Conservation (phyloP, 2,113 vertebrate genomes). For the Neofelis nebulosa region DNA sequence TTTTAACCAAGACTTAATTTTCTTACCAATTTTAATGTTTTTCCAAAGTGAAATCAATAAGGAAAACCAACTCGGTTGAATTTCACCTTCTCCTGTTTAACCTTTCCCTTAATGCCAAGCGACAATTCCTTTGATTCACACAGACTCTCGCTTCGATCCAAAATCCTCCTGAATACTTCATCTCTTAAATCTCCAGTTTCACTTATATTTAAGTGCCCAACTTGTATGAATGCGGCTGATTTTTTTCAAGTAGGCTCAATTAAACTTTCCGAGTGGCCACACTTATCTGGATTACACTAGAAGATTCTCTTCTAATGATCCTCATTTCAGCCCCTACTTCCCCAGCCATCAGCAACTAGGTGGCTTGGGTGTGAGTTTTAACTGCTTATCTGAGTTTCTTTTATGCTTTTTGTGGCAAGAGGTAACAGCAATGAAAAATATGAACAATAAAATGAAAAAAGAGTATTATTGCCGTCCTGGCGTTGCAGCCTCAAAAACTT, state of each 20-base stretch:
- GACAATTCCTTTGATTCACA: conserved; percentile 28
- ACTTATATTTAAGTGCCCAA: conserved; percentile 6
- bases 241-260: background rate
- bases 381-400: background rate
- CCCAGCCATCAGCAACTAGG: background rate
- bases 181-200: conserved; percentile 8
- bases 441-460: background rate
- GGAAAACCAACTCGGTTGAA: conserved; percentile 61
- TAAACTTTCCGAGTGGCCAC: conserved; percentile 6
- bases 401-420: background rate
- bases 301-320: background rate
- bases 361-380: background rate
- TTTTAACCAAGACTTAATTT: conserved; percentile 23
- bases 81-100: conserved; percentile 61
- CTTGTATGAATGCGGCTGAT: background rate
- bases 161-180: conserved; percentile 13
- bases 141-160: background rate
- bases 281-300: conserved; percentile 10
- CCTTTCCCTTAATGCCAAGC: conserved; percentile 15
- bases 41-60: conserved; percentile 12
- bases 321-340: background rate
- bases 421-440: background rate
- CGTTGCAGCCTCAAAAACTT: conserved; percentile 9
- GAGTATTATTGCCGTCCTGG: background rate
- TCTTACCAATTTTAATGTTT: background rate